Percentiles rank a stretch among this genome's conserved stretches.
Conservation (phyloP, 2,797 vertebrate genomes). For the Cichlasoma orientale region DNA sequence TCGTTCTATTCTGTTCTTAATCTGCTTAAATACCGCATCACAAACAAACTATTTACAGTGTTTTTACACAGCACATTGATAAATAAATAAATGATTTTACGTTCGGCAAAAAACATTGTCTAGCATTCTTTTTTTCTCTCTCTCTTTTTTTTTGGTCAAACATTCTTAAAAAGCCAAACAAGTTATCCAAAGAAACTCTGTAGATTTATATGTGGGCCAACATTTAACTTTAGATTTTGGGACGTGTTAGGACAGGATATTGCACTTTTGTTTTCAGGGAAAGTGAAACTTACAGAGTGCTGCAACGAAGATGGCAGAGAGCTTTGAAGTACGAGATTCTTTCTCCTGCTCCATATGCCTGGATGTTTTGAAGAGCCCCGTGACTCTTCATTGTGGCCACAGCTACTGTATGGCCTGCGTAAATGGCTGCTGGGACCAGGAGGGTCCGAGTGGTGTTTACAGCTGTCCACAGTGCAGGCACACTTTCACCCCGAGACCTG, state of each 20-base stretch:
- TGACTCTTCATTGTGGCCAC: constrained; percentile 73
- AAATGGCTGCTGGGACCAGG: constrained; percentile 68
- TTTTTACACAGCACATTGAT: too few relatives aligned
- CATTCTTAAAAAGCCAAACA: neutral
- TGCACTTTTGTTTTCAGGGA: neutral
- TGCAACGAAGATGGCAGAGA: constrained; percentile 21
- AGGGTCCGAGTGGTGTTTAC: constrained; percentile 52
- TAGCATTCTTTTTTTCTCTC: too few relatives aligned
- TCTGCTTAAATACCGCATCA: too few relatives aligned
- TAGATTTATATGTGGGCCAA: neutral
- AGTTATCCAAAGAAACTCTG: neutral
- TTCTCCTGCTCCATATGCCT: constrained; percentile 69
- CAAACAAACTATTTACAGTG: too few relatives aligned
- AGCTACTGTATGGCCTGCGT: constrained; percentile 74
- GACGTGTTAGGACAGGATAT: neutral
- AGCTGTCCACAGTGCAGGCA: constrained; percentile 74
- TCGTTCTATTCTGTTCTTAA: too few relatives aligned
- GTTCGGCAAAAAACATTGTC: rapidly evolving
- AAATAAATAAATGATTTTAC: neutral
- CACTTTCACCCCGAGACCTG: constrained; percentile 62
- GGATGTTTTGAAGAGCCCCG: constrained; percentile 64
- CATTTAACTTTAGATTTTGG: neutral
- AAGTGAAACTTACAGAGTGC: constrained; percentile 23
- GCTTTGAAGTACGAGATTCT: neutral
- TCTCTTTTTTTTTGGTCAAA: too few relatives aligned